These are phyloP conservation scores for Enteromius anoplus DNA, from an alignment of 2,797 vertebrate species.

Conservation along the genomic window DNA sequence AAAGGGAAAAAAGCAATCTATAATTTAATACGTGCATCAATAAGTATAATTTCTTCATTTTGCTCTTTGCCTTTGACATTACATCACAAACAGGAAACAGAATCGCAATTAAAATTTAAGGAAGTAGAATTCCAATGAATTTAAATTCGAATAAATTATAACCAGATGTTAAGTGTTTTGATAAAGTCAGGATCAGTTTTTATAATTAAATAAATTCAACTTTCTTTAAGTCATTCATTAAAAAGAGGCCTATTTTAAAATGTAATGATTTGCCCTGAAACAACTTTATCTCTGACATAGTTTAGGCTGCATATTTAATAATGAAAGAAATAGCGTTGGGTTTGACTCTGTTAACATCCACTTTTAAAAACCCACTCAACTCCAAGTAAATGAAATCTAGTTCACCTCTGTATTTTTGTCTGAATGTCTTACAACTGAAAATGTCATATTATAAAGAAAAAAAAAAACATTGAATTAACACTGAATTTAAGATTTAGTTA, in stretches of 20 bases:
- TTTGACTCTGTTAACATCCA: not conserved
- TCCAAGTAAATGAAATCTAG: not conserved
- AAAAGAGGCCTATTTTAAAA: not conserved
- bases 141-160: not conserved
- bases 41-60: too few species aligned
- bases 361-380: slow-evolving; percentile 1
- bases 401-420: not conserved
- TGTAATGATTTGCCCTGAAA: not conserved
- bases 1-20: not conserved
- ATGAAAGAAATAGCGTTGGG: not conserved
- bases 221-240: not conserved
- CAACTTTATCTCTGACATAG: not conserved
- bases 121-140: not conserved
- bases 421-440: not conserved
- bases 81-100: not conserved
- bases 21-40: not conserved
- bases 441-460: not conserved
- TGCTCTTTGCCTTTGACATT: not conserved
- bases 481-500: not conserved
- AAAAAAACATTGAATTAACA: not conserved
- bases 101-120: not conserved
- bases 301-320: not conserved
- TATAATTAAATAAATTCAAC: not conserved
- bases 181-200: too few species aligned
- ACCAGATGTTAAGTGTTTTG: too few species aligned